These are phyloP conservation scores for Pseudorhombus dupliciocellatus DNA, from an alignment of 2,113 vertebrate species.

Conservation along the genomic window DNA sequence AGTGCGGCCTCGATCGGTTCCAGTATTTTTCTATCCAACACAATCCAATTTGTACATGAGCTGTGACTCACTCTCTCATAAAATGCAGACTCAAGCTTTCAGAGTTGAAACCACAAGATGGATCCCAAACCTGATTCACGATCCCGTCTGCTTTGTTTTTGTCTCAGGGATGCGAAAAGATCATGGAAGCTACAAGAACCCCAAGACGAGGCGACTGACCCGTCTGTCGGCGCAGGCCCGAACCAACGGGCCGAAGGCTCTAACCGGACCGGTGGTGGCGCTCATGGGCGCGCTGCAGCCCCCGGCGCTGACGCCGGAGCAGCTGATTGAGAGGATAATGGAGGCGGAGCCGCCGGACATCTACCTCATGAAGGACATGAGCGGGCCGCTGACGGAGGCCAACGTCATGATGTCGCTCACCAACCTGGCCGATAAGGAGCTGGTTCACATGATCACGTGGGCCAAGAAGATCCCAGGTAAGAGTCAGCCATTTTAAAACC, in stretches of 20 bases:
- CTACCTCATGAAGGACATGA: conserved; percentile 87
- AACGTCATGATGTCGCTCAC: conserved; percentile 97
- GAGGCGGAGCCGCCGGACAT: conserved; percentile 94
- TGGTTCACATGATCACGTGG: conserved; percentile 98
- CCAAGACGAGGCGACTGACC: conserved; percentile 77
- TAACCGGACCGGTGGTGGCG: conserved; percentile 40
- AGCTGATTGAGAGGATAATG: conserved; percentile 88
- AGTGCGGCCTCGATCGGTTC: too few species aligned
- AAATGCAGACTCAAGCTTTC: too few species aligned
- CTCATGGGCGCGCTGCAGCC: conserved; percentile 65
- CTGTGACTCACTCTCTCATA: too few species aligned
- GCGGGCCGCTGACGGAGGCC: conserved; percentile 89
- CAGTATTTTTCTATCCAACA: too few species aligned
- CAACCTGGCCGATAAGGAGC: conserved; percentile 93
- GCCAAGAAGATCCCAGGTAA: conserved; percentile 97
- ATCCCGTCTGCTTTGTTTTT: too few species aligned
- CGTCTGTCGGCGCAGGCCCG: conserved; percentile 76
- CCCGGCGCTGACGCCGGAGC: conserved; percentile 82
- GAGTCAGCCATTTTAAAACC: background rate
- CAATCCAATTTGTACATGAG: too few species aligned
- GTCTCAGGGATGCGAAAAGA: conserved; percentile 78
- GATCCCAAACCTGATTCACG: too few species aligned
- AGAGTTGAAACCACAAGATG: too few species aligned
- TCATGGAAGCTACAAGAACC: conserved; percentile 62
- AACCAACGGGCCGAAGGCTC: conserved; percentile 28